Evolutionary conservation across 2,113 vertebrate genomes (phyloP), one percentile per base, ranked within the genome.

Genomic region (Bagarius yarrelli): DNA sequence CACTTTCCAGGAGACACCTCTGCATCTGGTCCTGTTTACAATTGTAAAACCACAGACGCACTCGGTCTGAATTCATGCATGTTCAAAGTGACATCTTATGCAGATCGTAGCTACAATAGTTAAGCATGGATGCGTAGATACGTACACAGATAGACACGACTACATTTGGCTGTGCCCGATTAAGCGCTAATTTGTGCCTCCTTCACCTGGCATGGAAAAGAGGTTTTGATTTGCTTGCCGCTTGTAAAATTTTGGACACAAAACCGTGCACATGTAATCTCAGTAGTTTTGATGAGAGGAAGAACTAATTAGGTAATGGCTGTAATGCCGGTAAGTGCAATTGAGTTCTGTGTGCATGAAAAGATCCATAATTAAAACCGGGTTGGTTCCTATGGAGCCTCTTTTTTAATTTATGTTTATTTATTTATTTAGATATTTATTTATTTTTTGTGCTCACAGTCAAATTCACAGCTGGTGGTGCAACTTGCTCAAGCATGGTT

Each of bases 311-410:
- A 81, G 82, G 81, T 92, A 90, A 92, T 87, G 86, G 83, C 85
- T 90, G 86, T 90, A 84, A 90, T 90, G 91, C 88, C 84, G 87
- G 88, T 91, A 86, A 91, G 91, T 88, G 85, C 90, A 92, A 93
- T 91, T 91, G 88, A 83, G 86, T 89, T 91, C 87, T 85, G 81
- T 81, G 76, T 91, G 86, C 86, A 87, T 60, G 64, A 83, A 90
- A 47, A 88, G 84, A 73, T 78, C 87, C 70, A 77, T 89, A 90
- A 92, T 93, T 90, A 91, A 90, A 91, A 89, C 57, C 67, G 83
- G 83, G 81, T 84, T 90, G 83, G 81, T 82, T 90, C 87, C 90
- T 88, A 89, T 82, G 74, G 56, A 85, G 84, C 75, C 4, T 36
- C 60, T 80, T 86, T 90, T 84, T 84, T 71, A n/a, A 88, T 89